A percentile compares a stretch with the other conserved stretches of the same genome.
These are phyloP conservation scores for Euspilapteryx auroguttella DNA, from an alignment of 2,888 invertebrate species.

Conservation along the genomic window DNA sequence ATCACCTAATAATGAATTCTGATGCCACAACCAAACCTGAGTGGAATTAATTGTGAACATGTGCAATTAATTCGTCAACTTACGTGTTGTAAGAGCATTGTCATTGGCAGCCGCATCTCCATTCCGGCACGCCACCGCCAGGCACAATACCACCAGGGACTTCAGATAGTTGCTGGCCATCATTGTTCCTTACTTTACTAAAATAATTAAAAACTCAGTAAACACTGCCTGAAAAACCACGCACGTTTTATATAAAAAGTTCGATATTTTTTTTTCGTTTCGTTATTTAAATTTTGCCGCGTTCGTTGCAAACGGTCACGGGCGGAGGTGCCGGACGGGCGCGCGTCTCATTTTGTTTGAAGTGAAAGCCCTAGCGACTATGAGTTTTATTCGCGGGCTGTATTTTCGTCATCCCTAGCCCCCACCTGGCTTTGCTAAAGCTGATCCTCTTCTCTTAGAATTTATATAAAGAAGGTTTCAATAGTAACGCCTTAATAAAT, in stretches of 20 bases:
- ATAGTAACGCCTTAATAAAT: no score
- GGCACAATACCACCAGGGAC: constrained; percentile 30
- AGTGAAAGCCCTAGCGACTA: constrained; percentile 47
- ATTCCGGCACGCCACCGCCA: constrained; percentile 27
- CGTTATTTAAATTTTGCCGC: constrained; percentile 1
- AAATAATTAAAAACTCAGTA: background rate
- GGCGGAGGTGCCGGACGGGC: constrained; percentile 22
- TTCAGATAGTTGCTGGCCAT: constrained; percentile 31
- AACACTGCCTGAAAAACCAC: background rate
- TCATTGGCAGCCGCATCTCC: constrained; percentile 37
- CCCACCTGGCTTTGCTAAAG: background rate
- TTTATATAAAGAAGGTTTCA: no score
- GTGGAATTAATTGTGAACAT: no score
- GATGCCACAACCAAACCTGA: no score
- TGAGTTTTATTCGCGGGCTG: constrained; percentile 42
- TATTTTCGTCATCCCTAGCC: constrained; percentile 50
- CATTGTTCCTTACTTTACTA: constrained; percentile 14
- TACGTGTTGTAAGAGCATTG: constrained; percentile 28
- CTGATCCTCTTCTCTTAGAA: no score
- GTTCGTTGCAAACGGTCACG: constrained; percentile 20
- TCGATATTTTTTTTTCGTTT: background rate
- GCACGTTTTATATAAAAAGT: background rate
- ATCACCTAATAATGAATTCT: no score
- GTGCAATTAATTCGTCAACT: no score
- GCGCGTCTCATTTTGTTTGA: constrained; percentile 43